Evolutionary conservation across 1,140 invertebrate genomes (phyloP).

Genomic region (Prorops nasuta): DNA sequence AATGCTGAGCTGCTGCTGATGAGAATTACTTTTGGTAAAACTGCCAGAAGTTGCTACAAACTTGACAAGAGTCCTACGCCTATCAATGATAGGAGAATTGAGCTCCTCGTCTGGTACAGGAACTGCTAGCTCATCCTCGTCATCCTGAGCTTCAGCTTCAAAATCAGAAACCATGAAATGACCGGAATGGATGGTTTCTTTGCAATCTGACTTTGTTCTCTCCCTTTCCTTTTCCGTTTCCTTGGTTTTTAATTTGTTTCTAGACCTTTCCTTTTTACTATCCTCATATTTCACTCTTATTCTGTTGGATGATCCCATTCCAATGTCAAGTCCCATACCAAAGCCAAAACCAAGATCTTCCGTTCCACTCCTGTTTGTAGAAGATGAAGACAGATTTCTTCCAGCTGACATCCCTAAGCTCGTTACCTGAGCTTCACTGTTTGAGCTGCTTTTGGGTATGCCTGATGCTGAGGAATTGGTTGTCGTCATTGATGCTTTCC

Average conservation of each 20-base stretch:
- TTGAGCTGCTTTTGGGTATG: no score
- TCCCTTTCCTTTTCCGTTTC: slow-evolving; percentile 1
- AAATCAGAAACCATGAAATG: slow-evolving; percentile 98
- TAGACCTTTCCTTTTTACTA: slow-evolving; percentile 14
- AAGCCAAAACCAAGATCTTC: background rate
- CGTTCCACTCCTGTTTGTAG: slow-evolving; percentile 14
- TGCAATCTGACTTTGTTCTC: slow-evolving; percentile 28
- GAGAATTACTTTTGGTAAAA: no score
- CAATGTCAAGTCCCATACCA: slow-evolving; percentile 19
- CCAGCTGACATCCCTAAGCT: no score
- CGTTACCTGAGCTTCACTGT: no score
- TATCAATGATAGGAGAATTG: background rate
- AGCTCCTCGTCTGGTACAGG: slow-evolving; percentile 70
- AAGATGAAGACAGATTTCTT: background rate
- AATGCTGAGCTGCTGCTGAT: slow-evolving; percentile 76
- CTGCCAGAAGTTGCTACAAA: slow-evolving; percentile 58
- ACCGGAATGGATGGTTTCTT: slow-evolving; percentile 91
- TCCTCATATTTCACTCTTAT: slow-evolving; percentile 1
- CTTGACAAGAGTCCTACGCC: slow-evolving; percentile 52
- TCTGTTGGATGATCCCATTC: slow-evolving; percentile 15
- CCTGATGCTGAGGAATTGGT: no score
- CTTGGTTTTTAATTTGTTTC: background rate
- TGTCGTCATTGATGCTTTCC: no score
- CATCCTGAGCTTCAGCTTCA: slow-evolving; percentile 87
- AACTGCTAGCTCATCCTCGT: slow-evolving; percentile 78